Base-by-base conservation (phyloP, 2,797 vertebrate genomes). In the Enteromius anoplus region DNA sequence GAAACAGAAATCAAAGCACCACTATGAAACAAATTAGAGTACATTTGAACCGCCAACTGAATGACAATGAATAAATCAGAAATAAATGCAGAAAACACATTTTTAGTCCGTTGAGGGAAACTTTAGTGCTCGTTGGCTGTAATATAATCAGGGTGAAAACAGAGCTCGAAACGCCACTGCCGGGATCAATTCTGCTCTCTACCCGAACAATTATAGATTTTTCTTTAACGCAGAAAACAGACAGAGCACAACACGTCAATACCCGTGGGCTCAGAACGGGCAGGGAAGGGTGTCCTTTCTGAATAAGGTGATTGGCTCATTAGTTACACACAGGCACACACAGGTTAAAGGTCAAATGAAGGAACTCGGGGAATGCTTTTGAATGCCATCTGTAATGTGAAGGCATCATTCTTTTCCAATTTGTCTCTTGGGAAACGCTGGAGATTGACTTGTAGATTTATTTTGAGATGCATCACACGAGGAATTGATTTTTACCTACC, bases 121-220 rank as follows among this genome's bases (percentile, higher is more conserved):
- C 70, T 26, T 23, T 19, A 5, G n/a, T 81, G 76, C 70, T 73
- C 10, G 37, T 45, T 21, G 49, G 64, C 34, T 68, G 81, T 68
- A 58, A 53, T 76, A 77, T 88, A 89, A 90, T 90, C 87, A 86
- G 80, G 85, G 84, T 87, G 77, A 86, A 87, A 86, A 84, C 75
- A 86, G 80, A 64, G n/a, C 14, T 80, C 81, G 49, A 66, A 80
- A 88, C 88, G 79, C 53, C 49, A 79, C 76, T 49, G 21, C 73
- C 29, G 8, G 75, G 83, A 92, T 91, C 90, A 89, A 84, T 91
- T 89, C 32, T 42, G 69, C 72, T 88, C 60, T 82, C 47, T 84
- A 45, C 66, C 73, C 64, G 78, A 73, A 64, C 83, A 76, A 72
- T 68, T 85, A 88, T 85, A 51, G 76, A 82, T 84, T 79, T 77